Percentiles rank a stretch among this genome's conserved stretches.
Conservation (phyloP, 1,140 invertebrate genomes). For the Lordiphosa collinella region DNA sequence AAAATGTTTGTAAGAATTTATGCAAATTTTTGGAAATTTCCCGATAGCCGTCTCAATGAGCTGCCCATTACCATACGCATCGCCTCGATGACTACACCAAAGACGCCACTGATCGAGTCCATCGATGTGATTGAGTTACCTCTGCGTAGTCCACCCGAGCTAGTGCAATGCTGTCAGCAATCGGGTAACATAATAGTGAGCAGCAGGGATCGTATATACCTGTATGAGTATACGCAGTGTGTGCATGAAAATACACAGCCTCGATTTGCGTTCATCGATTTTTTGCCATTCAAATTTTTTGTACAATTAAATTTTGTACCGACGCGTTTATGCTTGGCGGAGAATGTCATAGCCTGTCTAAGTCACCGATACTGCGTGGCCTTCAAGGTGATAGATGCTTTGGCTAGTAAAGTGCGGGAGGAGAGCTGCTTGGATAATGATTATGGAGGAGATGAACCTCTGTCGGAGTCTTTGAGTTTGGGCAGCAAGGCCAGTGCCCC, state of each 20-base stretch:
- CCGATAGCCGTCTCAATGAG: constrained; percentile 67
- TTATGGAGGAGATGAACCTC: constrained; percentile 56
- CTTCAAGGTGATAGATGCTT: constrained; percentile 70
- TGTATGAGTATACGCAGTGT: constrained; percentile 75
- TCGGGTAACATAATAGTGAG: constrained; percentile 76
- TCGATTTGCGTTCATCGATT: constrained; percentile 72
- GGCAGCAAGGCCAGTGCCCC: constrained; percentile 63
- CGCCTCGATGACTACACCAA: constrained; percentile 76
- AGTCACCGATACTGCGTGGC: constrained; percentile 74
- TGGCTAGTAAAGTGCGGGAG: constrained; percentile 39
- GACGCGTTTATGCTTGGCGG: constrained; percentile 57
- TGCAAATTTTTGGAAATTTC: constrained; percentile 76
- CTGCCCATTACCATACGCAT: constrained; percentile 74
- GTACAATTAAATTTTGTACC: constrained; percentile 74
- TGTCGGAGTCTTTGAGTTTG: constrained; percentile 66
- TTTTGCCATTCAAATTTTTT: constrained; percentile 75
- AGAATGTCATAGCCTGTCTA: constrained; percentile 74
- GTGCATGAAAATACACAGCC: constrained; percentile 75
- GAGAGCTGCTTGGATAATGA: constrained; percentile 66
- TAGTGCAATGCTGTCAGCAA: constrained; percentile 72
- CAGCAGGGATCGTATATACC: constrained; percentile 71
- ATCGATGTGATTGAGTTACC: constrained; percentile 76
- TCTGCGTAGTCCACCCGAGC: constrained; percentile 66
- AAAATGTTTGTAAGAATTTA: constrained; percentile 79
- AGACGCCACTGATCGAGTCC: constrained; percentile 68